Evolutionary conservation across 2,888 invertebrate species (phyloP), one percentile per base, ranked within the genome.

Genomic region (Agriopis aurantiaria): DNA sequence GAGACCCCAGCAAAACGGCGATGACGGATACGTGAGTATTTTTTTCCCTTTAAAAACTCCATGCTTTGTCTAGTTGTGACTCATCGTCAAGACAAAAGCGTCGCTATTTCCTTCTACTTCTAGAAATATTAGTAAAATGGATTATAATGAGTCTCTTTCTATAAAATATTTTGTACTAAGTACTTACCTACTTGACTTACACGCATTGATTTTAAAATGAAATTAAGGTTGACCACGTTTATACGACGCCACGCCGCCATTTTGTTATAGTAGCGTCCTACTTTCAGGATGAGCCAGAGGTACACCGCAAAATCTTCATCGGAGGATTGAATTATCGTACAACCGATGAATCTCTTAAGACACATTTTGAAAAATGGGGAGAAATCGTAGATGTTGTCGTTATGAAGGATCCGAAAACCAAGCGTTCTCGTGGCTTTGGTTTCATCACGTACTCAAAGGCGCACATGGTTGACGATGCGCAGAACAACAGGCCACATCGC

Each of bases 291-390:
- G 97, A 97, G 88, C 97, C 97, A 0, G 98, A 98, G 90, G 97
- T 98, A 79, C 97, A 98, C 85, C 95, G 98, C 55, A 99, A 99
- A 89, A 95, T 99, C 69, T 99, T 99, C 86, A 99, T 99, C 85
- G 99, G 99, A 53, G 99, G 99, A 14, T 92, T 99, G 48, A 99
- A 99, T 88, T 99, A 98, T 88, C 96, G 98, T 74, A 99, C 99
- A 4, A 98, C 98, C 0, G 99, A 99, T 83, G 99, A 99, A 67
- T 98, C 98, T 1, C 89, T 99, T 9, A 98, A 98, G 87, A 95
- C 96, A n/a, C 98, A 99, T 92, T 99, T 99, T 88, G 98, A 98
- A 83, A 97, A 99, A 96, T 99, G 98, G 98, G 99, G 99, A 45
- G 98, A 98, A 89, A 98, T 99, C 75, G 98, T 98, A 0, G 99